A percentile compares a stretch with the other conserved stretches of the same genome.
Conservation (phyloP, 1,140 invertebrate genomes). For the Formica exsecta region DNA sequence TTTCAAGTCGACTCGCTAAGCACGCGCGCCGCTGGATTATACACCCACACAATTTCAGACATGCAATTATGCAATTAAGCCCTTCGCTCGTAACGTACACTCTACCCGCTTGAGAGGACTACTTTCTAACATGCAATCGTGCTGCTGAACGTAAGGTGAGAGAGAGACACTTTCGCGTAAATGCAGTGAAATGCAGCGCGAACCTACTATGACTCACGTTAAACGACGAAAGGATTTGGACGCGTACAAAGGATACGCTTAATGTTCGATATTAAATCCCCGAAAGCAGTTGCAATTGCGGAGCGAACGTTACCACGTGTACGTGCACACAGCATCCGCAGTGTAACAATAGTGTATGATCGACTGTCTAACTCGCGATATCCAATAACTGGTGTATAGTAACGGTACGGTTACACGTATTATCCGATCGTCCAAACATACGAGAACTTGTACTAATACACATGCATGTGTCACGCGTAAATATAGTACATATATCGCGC, state of each 20-base stretch:
- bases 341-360: background rate
- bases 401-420: background rate
- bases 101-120: conserved; percentile 32
- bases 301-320: background rate
- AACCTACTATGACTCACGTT: conserved; percentile 43
- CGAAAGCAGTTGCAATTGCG: conserved; percentile 1
- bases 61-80: conserved; percentile 72
- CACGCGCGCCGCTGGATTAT: conserved; percentile 44
- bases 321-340: background rate
- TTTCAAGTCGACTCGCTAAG: conserved; percentile 57
- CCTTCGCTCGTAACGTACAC: conserved; percentile 56
- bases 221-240: conserved; percentile 55
- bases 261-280: conserved; percentile 54
- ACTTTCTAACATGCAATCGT: conserved; percentile 66
- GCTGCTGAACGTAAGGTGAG: background rate
- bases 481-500: conserved; percentile 31
- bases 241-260: conserved; percentile 40
- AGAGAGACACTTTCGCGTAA: conserved; percentile 7
- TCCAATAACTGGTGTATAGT: background rate
- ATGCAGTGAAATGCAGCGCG: conserved; percentile 49
- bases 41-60: conserved; percentile 64
- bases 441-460: conserved; percentile 17
- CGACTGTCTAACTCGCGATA: background rate
- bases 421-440: background rate
- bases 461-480: background rate